Evolutionary conservation across 2,888 invertebrate species (phyloP), one percentile per base, ranked within the genome.

Genomic region (Ormyrus nitidulus): DNA sequence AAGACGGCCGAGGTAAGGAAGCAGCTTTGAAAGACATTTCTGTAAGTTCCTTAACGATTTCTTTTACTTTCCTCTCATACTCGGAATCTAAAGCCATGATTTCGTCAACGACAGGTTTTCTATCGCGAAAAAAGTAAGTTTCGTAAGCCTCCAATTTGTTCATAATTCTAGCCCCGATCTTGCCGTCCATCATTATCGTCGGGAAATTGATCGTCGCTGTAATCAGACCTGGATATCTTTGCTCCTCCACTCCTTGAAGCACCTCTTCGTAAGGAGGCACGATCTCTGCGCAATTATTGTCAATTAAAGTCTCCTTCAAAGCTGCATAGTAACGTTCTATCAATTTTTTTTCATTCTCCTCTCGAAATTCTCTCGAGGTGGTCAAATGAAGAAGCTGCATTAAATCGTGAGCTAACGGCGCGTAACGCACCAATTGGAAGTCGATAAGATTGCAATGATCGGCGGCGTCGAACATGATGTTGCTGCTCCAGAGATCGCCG

Each of bases 251-350:
- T 2, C 87, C 86, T 10, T 84, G 78, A 7, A 85, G 11, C 9
- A 90, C 34, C n/a, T 90, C 87, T 1, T 83, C 81, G 85, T 85
- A 88, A 1, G 85, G 13, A 0, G 89, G 89, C 81, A 92, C 93
- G 69, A 91, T 11, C 7, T 81, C 82, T 6, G 82, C 13, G 8
- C 71, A 69, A 34, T 77, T 53, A n/a, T 83, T 83, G 0, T 51
- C 8, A 1, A 46, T 54, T 11, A 85, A 59, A 48, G 69, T 77
- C 7, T 79, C 54, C 7, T 66, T 62, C 7, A 85, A 62, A 13
- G 59, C 10, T 7, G 2, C n/a, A 10, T 74, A 69, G 44, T 82
- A 82, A 34, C 75, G 68, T 9, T 80, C 53, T 8, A 82, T 7
- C 2, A 82, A 46, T n/a, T 53, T 6, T 0, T 5, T 9, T 59